phyloP scores from a whole-genome alignment of 2,888 invertebrate species.

The Tachina grossa region DNA sequence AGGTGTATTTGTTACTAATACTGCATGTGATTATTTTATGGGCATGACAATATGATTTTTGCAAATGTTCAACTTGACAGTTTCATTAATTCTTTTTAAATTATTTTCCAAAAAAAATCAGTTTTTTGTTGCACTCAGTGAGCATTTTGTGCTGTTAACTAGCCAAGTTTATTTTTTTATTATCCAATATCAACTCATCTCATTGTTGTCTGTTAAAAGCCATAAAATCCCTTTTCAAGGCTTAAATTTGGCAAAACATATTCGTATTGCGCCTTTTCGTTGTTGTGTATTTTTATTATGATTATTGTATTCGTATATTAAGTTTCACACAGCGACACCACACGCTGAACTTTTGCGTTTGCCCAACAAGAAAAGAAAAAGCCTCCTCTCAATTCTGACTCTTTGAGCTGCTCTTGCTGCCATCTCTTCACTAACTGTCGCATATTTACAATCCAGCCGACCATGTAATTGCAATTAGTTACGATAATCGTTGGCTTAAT shows the following conservation, averaged over 20 bases:
- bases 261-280: constrained; percentile 29
- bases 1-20: constrained; percentile 35
- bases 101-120: constrained; percentile 47
- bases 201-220: constrained; percentile 33
- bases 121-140: not conserved
- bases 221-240: constrained; percentile 61
- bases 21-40: constrained; percentile 59
- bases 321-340: constrained; percentile 63
- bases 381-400: constrained; percentile 10
- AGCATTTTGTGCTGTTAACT: constrained; percentile 27
- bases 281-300: constrained; percentile 25
- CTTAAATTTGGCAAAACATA: constrained; percentile 54
- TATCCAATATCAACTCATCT: too few species aligned
- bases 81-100: constrained; percentile 37
- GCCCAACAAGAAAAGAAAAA: constrained; percentile 38
- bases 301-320: constrained; percentile 13
- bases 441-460: constrained; percentile 59
- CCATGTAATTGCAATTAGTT: constrained; percentile 70
- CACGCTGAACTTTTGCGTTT: constrained; percentile 59
- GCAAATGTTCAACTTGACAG: constrained; percentile 42
- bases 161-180: constrained; percentile 5
- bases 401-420: not conserved
- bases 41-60: constrained; percentile 56
- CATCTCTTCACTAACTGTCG: constrained; percentile 35
- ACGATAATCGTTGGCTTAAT: constrained; percentile 70